Base-by-base conservation (phyloP, 1,140 invertebrate genomes). In the Papilio dardanus region DNA sequence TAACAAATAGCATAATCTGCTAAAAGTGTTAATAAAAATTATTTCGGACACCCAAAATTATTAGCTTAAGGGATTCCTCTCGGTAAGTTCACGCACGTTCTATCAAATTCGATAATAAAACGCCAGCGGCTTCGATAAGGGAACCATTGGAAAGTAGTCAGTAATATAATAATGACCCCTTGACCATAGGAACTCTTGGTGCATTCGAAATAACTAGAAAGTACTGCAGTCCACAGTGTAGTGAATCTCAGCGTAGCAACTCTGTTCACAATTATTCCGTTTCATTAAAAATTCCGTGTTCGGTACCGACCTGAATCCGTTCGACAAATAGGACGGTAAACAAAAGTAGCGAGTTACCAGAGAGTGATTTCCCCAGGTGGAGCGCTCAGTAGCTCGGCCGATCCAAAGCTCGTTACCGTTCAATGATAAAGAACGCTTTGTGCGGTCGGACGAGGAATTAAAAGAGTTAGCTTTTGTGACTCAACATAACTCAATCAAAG, bases 131-230 rank as follows among this genome's bases (percentile, higher is more conserved):
- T 28, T 40, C 54, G 40, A 73, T 16, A 68, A 71, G 69, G 10
- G 33, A 69, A 42, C 35, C 42, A 21, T 76, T 62, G 30, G 10
- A 62, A 46, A 73, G 40, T 14, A 71, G 69, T 42, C 24, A 28
- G 50, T 76, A 76, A 74, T 76, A 74, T 67, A 76, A 76, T 76
- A 74, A 76, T 73, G 35, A 76, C 42, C 54, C 69, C 58, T 16
- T 67, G 69, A 76, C 69, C 75, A n/a, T 16, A 19, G 42, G 16
- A 19, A 46, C 35, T 71, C 75, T 46, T 16, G 4, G 21, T 30
- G 69, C 37, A 74, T 76, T 35, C 62, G 33, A 73, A 74, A 73
- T 8, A 28, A n/a, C 12, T 19, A 31, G n/a, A n/a, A n/a, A n/a
- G n/a, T n/a, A n/a, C n/a, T n/a, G n/a, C n/a, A n/a, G n/a, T 12